Evolutionary conservation across 1,140 invertebrate species (phyloP).

Genomic region (Drosophila seguyi): DNA sequence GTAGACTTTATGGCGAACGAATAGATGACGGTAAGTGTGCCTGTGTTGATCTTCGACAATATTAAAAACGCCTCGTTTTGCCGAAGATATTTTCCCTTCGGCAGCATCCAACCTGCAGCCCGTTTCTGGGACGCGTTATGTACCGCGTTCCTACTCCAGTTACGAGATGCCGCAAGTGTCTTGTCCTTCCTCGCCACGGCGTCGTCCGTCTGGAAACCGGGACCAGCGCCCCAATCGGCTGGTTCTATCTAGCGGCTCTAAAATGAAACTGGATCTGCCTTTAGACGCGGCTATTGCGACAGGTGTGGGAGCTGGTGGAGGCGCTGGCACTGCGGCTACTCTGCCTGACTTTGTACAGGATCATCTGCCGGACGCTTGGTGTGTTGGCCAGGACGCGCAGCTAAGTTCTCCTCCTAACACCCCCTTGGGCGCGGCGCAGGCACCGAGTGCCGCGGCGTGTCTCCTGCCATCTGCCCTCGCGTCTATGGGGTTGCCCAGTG

Average conservation of each 20-base stretch:
- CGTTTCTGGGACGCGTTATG: slow-evolving; percentile 59
- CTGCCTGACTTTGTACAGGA: slow-evolving; percentile 88
- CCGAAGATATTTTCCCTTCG: slow-evolving; percentile 67
- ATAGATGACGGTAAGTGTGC: slow-evolving; percentile 59
- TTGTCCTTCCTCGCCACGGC: slow-evolving; percentile 62
- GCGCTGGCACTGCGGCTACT: slow-evolving; percentile 69
- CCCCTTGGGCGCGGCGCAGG: slow-evolving; percentile 56
- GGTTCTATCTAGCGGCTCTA: slow-evolving; percentile 51
- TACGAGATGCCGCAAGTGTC: slow-evolving; percentile 75
- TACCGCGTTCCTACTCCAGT: slow-evolving; percentile 81
- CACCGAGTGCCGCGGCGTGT: slow-evolving; percentile 82
- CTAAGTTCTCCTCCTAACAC: slow-evolving; percentile 80
- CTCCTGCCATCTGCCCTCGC: slow-evolving; percentile 16
- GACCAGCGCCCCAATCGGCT: slow-evolving; percentile 70
- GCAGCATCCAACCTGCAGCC: slow-evolving; percentile 54
- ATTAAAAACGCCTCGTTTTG: not conserved
- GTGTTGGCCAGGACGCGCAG: slow-evolving; percentile 74
- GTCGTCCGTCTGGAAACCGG: slow-evolving; percentile 53
- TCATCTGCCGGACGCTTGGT: slow-evolving; percentile 87
- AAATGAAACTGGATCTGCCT: slow-evolving; percentile 78
- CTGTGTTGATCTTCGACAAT: rapidly evolving
- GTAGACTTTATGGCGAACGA: slow-evolving; percentile 66
- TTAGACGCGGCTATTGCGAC: slow-evolving; percentile 47
- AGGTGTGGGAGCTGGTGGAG: slow-evolving; percentile 34
- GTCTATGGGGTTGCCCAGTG: slow-evolving; percentile 37